These are phyloP conservation scores for Leiothrix lutea DNA, from an alignment of 2,113 vertebrate species.

Conservation along the genomic window DNA sequence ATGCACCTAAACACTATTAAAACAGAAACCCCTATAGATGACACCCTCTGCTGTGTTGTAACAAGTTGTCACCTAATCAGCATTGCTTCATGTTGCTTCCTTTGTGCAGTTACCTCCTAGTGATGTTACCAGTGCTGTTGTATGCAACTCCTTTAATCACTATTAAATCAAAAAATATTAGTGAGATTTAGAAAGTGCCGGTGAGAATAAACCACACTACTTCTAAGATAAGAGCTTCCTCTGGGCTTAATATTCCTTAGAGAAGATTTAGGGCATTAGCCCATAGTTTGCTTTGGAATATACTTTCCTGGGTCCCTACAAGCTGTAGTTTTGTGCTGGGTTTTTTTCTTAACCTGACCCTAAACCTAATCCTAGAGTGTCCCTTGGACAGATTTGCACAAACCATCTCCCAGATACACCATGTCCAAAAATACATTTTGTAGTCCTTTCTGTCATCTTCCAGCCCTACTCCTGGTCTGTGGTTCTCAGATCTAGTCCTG, in stretches of 20 bases:
- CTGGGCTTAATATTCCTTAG: background rate
- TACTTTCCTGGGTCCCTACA: background rate
- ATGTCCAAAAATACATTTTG: background rate
- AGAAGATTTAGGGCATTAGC: background rate
- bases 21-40: background rate
- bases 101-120: background rate
- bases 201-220: background rate
- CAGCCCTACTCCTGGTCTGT: background rate
- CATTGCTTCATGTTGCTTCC: background rate
- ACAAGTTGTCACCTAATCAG: background rate
- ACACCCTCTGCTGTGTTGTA: background rate
- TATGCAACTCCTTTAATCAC: background rate
- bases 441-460: background rate
- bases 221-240: background rate
- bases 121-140: background rate
- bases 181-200: background rate
- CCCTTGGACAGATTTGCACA: background rate
- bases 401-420: background rate
- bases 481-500: background rate
- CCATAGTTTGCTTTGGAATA: background rate
- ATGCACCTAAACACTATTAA: background rate
- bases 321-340: background rate
- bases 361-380: background rate
- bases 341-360: background rate
- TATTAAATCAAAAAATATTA: background rate